Percentiles rank a stretch among this genome's conserved stretches.
Conservation (phyloP, 2,888 invertebrate genomes). For the Mylabris sibirica region DNA sequence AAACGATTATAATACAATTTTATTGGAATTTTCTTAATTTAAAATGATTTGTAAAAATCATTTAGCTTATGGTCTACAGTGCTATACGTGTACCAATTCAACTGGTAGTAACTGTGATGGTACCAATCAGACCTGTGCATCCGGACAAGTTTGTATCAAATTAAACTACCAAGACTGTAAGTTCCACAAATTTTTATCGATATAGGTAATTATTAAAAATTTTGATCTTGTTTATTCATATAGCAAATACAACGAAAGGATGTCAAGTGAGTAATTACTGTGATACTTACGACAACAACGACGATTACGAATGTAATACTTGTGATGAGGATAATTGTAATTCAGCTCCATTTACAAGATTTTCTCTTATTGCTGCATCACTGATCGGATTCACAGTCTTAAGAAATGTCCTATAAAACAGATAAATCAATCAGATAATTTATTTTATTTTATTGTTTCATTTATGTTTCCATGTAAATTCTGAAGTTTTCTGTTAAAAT, state of each 20-base stretch:
- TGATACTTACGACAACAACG: not conserved
- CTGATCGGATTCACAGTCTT: not conserved
- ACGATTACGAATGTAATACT: not conserved
- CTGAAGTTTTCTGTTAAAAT: not conserved
- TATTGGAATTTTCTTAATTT: not conserved
- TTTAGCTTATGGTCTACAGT: not conserved
- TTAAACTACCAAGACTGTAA: not conserved
- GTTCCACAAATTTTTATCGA: no score
- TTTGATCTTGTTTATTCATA: no score
- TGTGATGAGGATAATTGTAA: constrained; percentile 1
- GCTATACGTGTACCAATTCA: not conserved
- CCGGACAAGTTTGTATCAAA: no score
- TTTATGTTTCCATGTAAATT: not conserved
- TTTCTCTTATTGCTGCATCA: not conserved
- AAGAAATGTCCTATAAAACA: not conserved
- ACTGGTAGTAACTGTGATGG: not conserved
- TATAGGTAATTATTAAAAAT: no score
- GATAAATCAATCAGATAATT: not conserved
- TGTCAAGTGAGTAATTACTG: not conserved
- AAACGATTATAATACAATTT: no score
- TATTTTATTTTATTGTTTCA: no score
- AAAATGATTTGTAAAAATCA: not conserved
- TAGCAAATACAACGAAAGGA: not conserved
- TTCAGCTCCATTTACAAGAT: not conserved
- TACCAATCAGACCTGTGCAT: not conserved